Base-by-base conservation (phyloP, 2,113 vertebrate species). In the Coregonus clupeaformis region DNA sequence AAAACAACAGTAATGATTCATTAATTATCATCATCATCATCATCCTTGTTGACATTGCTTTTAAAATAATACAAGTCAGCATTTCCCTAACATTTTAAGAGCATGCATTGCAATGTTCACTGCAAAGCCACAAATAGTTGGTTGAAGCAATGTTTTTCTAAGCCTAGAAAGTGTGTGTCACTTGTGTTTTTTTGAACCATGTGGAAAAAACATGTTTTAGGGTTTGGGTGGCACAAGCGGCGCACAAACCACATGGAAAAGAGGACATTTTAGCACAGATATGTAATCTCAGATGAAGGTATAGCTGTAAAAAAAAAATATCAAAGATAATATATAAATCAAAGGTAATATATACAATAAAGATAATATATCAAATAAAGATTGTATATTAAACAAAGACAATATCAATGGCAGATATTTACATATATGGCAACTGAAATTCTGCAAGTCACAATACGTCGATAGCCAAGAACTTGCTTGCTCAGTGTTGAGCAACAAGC, bases 171-270 rank as follows among this genome's bases (percentile, higher is more conserved):
- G 80, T 78, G 71, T 85, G 85, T 85, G 82, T 82, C 85, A 82
- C 81, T 85, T 84, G 57, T 82, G 71, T 72, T 85, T 85, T 88
- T 81, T n/a, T n/a, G 88, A 82, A 76, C 75, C 69, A 78, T 85
- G 82, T 85, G 85, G 85, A 90, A 84, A 87, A 87, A 83, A 70
- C 75, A 63, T 87, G 77, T 88, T 82, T 86, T 87, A 80, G 72
- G 84, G 78, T 87, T 89, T 87, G 85, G 89, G 80, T 88, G 86
- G 82, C 84, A 90, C 82, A 83, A 76, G 78, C 85, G 78, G 82
- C 42, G 75, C 83, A 87, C 85, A 89, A 90, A 86, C 82, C 82
- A 78, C 85, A 86, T 77, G 79, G 81, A 89, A 91, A 87, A 73
- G 6, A 84, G 82, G 73, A 82, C 76, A 84, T 87, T 89, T 89